These are phyloP conservation scores for Drosophila peninsularis DNA, from an alignment of 2,888 invertebrate species.

Conservation along the genomic window DNA sequence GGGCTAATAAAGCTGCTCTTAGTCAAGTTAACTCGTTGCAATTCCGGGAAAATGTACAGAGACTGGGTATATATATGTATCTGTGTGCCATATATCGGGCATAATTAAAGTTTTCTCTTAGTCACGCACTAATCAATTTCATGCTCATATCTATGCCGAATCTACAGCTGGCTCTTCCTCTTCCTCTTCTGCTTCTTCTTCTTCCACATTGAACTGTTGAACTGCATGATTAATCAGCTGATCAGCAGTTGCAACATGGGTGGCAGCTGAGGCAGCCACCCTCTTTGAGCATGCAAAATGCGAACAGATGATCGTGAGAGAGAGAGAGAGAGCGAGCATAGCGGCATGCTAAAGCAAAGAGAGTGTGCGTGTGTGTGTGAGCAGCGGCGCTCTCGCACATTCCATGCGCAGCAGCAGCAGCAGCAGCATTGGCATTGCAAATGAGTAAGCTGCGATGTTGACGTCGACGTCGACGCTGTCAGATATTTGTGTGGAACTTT, in stretches of 20 bases:
- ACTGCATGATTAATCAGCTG: slow-evolving; percentile 40
- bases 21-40: neutral
- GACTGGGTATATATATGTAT: neutral
- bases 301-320: slow-evolving; percentile 22
- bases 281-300: slow-evolving; percentile 40
- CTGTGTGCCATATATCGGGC: neutral
- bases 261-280: slow-evolving; percentile 49
- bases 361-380: neutral
- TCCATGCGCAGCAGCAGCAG: slow-evolving; percentile 28
- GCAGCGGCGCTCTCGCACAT: slow-evolving; percentile 33
- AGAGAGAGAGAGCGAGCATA: neutral
- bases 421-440: slow-evolving; percentile 50
- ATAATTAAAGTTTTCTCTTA: slow-evolving; percentile 15
- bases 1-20: slow-evolving; percentile 13
- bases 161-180: slow-evolving; percentile 3
- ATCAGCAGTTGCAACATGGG: slow-evolving; percentile 27
- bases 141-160: slow-evolving; percentile 4
- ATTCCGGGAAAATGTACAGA: slow-evolving; percentile 6
- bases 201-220: slow-evolving; percentile 42
- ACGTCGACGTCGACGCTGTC: slow-evolving; percentile 14
- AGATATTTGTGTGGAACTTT: slow-evolving; percentile 60
- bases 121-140: slow-evolving; percentile 3
- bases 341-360: neutral
- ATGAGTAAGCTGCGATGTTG: slow-evolving; percentile 39
- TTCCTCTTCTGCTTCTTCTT: slow-evolving; percentile 10